Base-by-base conservation (phyloP, 2,113 vertebrate genomes). In the Cervus canadensis region DNA sequence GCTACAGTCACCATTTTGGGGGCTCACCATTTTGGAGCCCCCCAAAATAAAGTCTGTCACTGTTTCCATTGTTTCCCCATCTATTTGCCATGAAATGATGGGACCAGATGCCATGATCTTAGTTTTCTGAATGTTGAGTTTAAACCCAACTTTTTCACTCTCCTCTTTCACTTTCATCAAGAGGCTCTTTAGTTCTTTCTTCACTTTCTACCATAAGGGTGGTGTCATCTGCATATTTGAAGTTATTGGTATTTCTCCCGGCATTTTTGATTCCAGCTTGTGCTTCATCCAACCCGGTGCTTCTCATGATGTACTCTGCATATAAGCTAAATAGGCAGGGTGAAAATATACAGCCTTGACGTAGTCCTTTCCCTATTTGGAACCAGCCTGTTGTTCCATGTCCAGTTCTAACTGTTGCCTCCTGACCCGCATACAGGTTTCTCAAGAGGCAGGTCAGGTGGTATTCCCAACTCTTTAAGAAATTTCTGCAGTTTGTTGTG, bases 1-100 rank as follows among this genome's bases (percentile, higher is more conserved):
- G 67, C 19, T 23, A 1, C 67, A 23, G 19, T 71, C n/a, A 36
- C 19, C n/a, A 36, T 11, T 67, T 67, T 17, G 0, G 0, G 62
- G 33, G 62, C 33, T 67, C 1, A 67, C 15, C 16, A 67, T 36
- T 36, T 71, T 71, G 9, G n/a, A 67, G 17, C 17, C 64, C 17
- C n/a, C 2, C 0, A 23, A 71, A 36, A 23, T 71, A 71, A 71
- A 71, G n/a, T 71, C n/a, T 23, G 67, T 23, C n/a, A 71, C 9
- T 23, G n/a, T 36, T 71, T 71, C 67, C 67, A 71, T 19, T 71
- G n/a, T 71, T 71, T 36, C 10, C 67, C 67, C n/a, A 36, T 71
- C 67, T 71, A 71, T 23, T 71, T 36, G n/a, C 19, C 67, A 71
- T 36, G 67, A 71, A 71, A 10, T 71, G n/a, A 36, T 40, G 19